Conservation (phyloP, 1,140 invertebrate genomes). For the Ceratosolen fusciceps region DNA sequence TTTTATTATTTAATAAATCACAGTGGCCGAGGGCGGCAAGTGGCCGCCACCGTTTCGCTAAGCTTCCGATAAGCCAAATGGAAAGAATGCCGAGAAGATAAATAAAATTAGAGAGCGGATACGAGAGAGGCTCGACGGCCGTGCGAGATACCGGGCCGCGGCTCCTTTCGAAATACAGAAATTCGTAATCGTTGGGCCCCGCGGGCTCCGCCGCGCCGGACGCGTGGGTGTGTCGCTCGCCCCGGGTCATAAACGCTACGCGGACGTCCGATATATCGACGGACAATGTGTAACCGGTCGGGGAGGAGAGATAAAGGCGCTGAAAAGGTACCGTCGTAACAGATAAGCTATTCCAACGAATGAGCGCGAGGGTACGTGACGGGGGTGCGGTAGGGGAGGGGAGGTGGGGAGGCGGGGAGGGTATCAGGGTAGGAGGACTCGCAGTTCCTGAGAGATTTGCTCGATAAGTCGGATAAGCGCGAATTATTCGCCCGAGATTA, state of each 20-base stretch:
- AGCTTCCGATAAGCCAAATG: slow-evolving; percentile 15
- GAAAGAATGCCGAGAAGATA: background rate
- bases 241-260: slow-evolving; percentile 33
- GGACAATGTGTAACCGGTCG: slow-evolving; percentile 47
- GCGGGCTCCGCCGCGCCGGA: no score
- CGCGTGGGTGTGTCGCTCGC: slow-evolving; percentile 33
- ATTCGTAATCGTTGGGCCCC: slow-evolving; percentile 2
- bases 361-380: background rate
- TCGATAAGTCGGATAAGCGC: slow-evolving; percentile 30
- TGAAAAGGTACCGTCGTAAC: slow-evolving; percentile 37
- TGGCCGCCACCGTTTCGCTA: background rate
- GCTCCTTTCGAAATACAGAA: slow-evolving; percentile 31
- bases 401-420: no score
- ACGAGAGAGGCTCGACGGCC: no score
- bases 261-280: slow-evolving; percentile 48
- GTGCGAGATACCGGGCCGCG: background rate
- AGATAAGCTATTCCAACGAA: slow-evolving; percentile 34
- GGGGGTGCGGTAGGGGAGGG: no score
- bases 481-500: slow-evolving; percentile 31
- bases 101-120: no score
- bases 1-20: slow-evolving; percentile 18
- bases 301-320: slow-evolving; percentile 18
- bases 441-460: slow-evolving; percentile 21
- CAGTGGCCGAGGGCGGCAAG: background rate
- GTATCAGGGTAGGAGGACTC: background rate